Conservation (phyloP, 2,113 vertebrate genomes). For the Columba livia region DNA sequence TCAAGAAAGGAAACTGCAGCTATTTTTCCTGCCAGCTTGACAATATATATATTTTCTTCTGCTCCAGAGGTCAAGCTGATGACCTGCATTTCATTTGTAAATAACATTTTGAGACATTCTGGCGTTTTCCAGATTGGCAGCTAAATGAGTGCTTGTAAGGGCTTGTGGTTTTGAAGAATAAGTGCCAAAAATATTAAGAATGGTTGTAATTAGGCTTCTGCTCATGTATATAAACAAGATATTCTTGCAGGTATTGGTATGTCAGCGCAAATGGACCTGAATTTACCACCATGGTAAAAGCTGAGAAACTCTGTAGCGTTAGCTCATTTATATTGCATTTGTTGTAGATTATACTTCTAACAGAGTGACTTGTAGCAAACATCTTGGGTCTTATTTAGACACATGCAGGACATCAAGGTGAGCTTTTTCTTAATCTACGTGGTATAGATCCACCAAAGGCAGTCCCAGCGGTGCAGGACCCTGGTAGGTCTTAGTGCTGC, state of each 20-base stretch:
- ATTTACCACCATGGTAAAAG: background rate
- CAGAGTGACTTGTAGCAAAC: background rate
- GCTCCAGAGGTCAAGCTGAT: background rate
- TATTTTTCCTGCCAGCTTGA: conserved; percentile 13
- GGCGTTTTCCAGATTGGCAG: background rate
- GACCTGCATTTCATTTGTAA: conserved; percentile 13
- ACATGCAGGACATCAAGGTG: background rate
- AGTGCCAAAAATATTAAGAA: background rate
- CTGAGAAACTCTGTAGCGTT: background rate
- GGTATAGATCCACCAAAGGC: background rate
- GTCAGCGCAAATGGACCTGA: background rate
- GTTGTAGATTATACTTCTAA: background rate
- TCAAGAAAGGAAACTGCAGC: conserved; percentile 42
- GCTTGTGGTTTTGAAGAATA: background rate
- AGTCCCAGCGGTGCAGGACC: background rate
- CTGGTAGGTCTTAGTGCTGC: background rate
- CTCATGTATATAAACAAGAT: background rate
- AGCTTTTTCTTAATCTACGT: background rate
- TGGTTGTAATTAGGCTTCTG: background rate
- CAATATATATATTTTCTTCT: background rate
- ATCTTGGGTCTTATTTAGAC: background rate
- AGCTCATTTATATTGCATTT: background rate
- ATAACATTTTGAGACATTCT: background rate
- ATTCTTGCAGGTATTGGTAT: background rate
- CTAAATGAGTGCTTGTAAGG: background rate